A percentile compares a stretch with the other conserved stretches of the same genome.
These are phyloP conservation scores for Drosophila melanogaster DNA, from an alignment of 1,140 invertebrate genomes.

Conservation along the genomic window DNA sequence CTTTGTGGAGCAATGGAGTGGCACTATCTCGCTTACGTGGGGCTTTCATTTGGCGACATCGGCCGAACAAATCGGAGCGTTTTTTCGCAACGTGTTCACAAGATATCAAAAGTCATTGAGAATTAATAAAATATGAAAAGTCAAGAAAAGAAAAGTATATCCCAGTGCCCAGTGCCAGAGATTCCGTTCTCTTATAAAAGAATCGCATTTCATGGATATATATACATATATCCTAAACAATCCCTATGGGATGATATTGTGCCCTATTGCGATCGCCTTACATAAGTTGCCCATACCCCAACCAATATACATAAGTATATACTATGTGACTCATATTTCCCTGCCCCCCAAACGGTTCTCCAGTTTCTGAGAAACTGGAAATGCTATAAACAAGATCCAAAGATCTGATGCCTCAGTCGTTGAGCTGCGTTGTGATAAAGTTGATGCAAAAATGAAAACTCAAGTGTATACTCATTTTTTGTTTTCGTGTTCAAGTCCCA, in stretches of 20 bases:
- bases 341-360: background rate
- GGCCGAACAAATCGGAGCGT: conserved; percentile 39
- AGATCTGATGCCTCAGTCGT: conserved; percentile 31
- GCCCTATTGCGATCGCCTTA: conserved; percentile 2
- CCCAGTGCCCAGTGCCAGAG: conserved; percentile 56
- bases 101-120: background rate
- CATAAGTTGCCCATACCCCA: background rate
- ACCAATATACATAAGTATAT: background rate
- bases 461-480: conserved; percentile 26
- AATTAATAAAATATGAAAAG: background rate
- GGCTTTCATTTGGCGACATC: conserved; percentile 52
- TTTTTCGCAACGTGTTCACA: conserved; percentile 47
- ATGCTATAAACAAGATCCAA: conserved; percentile 1
- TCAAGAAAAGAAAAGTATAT: conserved; percentile 8
- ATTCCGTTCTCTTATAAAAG: conserved; percentile 6
- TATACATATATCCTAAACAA: background rate
- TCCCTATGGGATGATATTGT: conserved; percentile 12
- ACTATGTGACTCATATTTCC: conserved; percentile 1
- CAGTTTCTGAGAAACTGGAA: background rate
- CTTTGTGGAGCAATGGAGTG: too few relatives aligned
- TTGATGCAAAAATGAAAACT: conserved; percentile 21
- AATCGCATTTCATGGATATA: background rate
- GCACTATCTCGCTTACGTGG: conserved; percentile 22
- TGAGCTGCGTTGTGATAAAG: conserved; percentile 26
- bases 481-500: conserved; percentile 26